phyloP scores from a whole-genome alignment of 2,888 invertebrate genomes.

The Epistrophe grossulariae region DNA sequence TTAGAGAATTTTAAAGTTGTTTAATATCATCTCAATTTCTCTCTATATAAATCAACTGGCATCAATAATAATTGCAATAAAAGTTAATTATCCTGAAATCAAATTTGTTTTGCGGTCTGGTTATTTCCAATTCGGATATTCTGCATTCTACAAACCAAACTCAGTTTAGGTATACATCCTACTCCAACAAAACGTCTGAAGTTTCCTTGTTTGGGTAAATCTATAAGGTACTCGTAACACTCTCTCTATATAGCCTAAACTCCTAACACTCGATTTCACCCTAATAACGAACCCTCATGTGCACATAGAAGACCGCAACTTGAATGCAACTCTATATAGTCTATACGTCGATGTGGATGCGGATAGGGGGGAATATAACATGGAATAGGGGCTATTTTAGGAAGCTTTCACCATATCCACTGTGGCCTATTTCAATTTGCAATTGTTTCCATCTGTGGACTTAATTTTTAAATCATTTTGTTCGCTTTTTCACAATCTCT shows the following conservation, averaged over 20 bases:
- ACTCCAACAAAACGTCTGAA: background rate
- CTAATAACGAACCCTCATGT: constrained; percentile 41
- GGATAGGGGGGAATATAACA: too few species aligned
- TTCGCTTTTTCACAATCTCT: constrained; percentile 11
- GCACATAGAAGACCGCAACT: constrained; percentile 23
- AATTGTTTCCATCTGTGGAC: constrained; percentile 71
- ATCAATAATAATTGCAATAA: constrained; percentile 77
- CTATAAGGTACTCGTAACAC: background rate
- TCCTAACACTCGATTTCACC: constrained; percentile 41
- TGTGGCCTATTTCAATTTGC: constrained; percentile 74
- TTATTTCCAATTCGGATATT: constrained; percentile 69
- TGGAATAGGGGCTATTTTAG: background rate
- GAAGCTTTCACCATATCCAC: constrained; percentile 40
- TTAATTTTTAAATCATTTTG: constrained; percentile 62
- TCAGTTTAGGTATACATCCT: background rate
- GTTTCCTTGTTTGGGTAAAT: constrained; percentile 4
- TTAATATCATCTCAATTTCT: background rate
- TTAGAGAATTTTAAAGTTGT: too few species aligned
- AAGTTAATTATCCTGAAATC: constrained; percentile 77
- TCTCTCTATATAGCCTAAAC: background rate
- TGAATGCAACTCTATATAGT: constrained; percentile 24
- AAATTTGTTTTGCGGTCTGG: constrained; percentile 77
- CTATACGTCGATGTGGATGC: background rate
- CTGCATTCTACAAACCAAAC: constrained; percentile 19
- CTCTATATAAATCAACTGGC: constrained; percentile 30